Base-by-base conservation (phyloP, 53 echinoderm and acorn worm species). In the Antedon mediterranea region DNA sequence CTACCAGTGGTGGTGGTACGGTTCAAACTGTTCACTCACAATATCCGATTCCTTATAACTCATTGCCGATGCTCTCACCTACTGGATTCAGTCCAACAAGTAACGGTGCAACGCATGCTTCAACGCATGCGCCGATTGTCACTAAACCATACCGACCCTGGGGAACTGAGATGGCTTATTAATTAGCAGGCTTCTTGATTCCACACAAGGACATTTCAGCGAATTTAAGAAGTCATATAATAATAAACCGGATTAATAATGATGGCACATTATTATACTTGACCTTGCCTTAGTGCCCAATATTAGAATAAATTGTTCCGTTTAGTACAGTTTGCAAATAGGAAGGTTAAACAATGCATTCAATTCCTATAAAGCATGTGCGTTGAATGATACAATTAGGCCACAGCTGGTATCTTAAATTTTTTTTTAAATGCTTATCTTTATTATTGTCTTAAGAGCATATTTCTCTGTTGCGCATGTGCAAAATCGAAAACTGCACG, bases 81-180 rank as follows among this genome's bases (percentile, higher is more conserved):
- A 98, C 92, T 43, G 92, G 98, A 15, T 98, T 93, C 82, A 98
- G 98, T 75, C 91, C 97, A n/a, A 98, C 85, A 73, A 98, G 86
- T 76, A 85, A 57, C 41, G n/a, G n/a, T 37, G 14, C 89, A 28
- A 74, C 84, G 7, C 79, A 76, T 11, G 89, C 84, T 76, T 89
- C 87, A 73, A 72, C 87, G 31, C 98, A 98, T 72, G 81, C 88
- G 72, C 74, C 98, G 73, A 84, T 98, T 4, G 84, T 89, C 15
- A 86, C 92, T 41, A 97, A 97, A 76, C 98, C 98, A 11, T 97
- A 97, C 77, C 84, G 98, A 31, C 98, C 98, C 27, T 97, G 98
- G 98, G 98, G 98, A 5, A 84, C 92, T 31, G 98, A 97, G 80
- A 92, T 97, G 91, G 98, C 84, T 0, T 97, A 97, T 82, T 97